Base-by-base conservation (phyloP, 2,113 vertebrate genomes). In the Poeciliopsis turrubarensis region DNA sequence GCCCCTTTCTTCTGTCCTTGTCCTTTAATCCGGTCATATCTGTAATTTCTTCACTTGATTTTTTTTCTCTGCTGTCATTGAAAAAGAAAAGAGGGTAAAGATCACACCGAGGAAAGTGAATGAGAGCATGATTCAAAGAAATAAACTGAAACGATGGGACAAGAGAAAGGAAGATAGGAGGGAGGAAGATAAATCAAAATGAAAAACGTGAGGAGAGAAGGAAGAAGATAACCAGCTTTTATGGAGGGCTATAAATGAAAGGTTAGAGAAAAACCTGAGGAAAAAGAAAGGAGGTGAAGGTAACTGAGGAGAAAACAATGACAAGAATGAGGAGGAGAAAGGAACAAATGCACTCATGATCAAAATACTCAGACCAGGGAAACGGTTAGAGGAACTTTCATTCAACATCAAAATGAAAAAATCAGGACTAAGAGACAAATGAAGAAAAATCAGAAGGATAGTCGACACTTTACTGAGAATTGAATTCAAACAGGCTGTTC, bases 1-100 rank as follows among this genome's bases (percentile, higher is more conserved):
- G 61, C 64, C 31, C 75, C 70, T 79, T 68, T 82, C 63, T 72
- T n/a, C 62, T 82, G 72, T 72, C 70, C 69, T 83, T 76, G 47
- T 72, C 67, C 12, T 19, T 29, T 73, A 62, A 66, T 68, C 8
- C 60, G 68, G 19, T 12, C 5, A 17, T 27, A n/a, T 31, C 37
- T 76, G 29, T 61, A 44, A 44, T 63, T 69, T 62, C 41, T 32
- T 37, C 27, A 31, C 27, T 29, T 19, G 17, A 47, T 69, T 73
- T 69, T 69, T 73, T 65, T n/a, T 60, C 51, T 22, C 22, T 37
- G 37, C 30, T 70, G 62, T 39, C 67, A 70, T 32, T 65, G 27
- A 32, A 30, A 19, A 41, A 37, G 25, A 0, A 10, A 19, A 65
- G n/a, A 15, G 30, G 34, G n/a, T 47, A 19, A 47, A 71, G 6